Evolutionary conservation across 2,888 invertebrate species (phyloP).

Genomic region (Netelia virgata): DNA sequence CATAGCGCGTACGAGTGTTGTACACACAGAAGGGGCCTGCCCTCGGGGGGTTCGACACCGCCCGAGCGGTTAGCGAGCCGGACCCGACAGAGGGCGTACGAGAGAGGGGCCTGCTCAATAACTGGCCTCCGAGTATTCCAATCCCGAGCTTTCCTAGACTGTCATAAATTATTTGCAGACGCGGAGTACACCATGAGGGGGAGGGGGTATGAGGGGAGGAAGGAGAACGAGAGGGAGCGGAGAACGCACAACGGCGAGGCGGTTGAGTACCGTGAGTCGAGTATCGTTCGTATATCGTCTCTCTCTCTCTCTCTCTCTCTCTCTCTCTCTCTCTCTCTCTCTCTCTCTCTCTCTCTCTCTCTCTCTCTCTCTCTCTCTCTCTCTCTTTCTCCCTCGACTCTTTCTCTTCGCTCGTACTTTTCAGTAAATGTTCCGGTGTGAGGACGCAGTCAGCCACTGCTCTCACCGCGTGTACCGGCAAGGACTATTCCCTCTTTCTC

Average conservation of each 20-base stretch:
- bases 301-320: slow-evolving; percentile 40
- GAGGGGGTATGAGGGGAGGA: slow-evolving; percentile 10
- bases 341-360: slow-evolving; percentile 46
- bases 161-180: slow-evolving; percentile 76
- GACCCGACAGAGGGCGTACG: slow-evolving; percentile 16
- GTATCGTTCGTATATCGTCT: slow-evolving; percentile 29
- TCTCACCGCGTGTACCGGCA: slow-evolving; percentile 25
- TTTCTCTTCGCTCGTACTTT: slow-evolving; percentile 37
- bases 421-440: slow-evolving; percentile 57
- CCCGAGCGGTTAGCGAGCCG: slow-evolving; percentile 36
- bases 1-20: slow-evolving; percentile 1
- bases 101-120: slow-evolving; percentile 49
- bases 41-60: slow-evolving; percentile 60
- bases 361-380: slow-evolving; percentile 40
- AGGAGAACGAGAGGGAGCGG: slow-evolving; percentile 22
- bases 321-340: slow-evolving; percentile 48
- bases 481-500: slow-evolving; percentile 43
- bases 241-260: slow-evolving; percentile 28
- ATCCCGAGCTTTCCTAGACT: slow-evolving; percentile 73
- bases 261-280: slow-evolving; percentile 50
- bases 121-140: slow-evolving; percentile 70
- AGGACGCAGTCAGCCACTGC: slow-evolving; percentile 44
- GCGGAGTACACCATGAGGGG: slow-evolving; percentile 51
- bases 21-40: slow-evolving; percentile 33
- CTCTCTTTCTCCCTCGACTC: slow-evolving; percentile 39